phyloP scores from a whole-genome alignment of 2,797 vertebrate species.

The Pseudochirops corinnae region DNA sequence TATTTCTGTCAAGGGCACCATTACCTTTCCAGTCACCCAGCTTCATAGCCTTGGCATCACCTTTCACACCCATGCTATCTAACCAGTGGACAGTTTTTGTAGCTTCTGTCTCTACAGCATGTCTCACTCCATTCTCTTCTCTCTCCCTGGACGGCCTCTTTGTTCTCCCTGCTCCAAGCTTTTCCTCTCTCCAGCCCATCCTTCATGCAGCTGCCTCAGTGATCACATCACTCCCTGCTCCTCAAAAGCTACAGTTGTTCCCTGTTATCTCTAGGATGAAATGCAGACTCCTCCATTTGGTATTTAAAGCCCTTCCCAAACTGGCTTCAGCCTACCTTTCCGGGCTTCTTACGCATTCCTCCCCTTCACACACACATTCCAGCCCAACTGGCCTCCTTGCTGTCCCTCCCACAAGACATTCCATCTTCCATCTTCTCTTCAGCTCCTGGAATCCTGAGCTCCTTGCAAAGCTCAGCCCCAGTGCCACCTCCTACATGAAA shows the following conservation, averaged over 20 bases:
- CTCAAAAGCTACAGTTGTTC: neutral
- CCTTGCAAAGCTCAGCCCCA: neutral
- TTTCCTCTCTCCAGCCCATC: neutral
- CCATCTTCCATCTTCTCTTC: neutral
- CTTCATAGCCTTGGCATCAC: neutral
- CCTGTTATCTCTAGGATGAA: neutral
- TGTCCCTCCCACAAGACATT: conserved; percentile 1
- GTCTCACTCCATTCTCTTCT: neutral
- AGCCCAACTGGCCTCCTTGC: neutral
- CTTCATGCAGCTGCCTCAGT: neutral
- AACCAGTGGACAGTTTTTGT: neutral
- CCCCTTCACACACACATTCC: neutral
- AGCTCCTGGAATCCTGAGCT: neutral
- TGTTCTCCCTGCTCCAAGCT: neutral
- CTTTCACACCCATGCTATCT: neutral
- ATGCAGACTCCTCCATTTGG: neutral
- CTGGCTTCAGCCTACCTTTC: neutral
- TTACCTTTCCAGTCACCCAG: neutral
- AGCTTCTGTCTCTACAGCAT: neutral
- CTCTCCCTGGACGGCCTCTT: neutral
- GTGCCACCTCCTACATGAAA: neutral
- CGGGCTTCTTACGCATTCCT: neutral
- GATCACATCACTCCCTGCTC: neutral
- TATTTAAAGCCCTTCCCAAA: neutral
- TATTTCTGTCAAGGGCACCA: neutral